These are phyloP conservation scores for Rhynchotus rufescens DNA, from an alignment of 2,797 vertebrate species.

Conservation along the genomic window DNA sequence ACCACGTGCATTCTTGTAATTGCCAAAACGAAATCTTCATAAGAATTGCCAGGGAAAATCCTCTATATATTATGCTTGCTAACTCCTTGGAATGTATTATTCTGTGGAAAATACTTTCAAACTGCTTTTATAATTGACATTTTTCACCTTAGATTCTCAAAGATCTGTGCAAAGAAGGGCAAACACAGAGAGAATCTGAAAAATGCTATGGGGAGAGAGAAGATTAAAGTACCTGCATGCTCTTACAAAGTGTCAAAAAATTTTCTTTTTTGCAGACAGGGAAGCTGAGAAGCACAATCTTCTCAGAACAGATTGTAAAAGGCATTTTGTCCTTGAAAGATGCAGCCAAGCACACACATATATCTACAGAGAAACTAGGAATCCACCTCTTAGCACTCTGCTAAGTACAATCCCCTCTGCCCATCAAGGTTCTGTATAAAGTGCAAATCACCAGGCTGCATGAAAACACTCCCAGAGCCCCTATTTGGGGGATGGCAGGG, in stretches of 20 bases:
- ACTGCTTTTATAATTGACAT: background rate
- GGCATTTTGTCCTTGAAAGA: background rate
- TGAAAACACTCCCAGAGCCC: background rate
- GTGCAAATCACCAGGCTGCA: background rate
- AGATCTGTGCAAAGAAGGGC: background rate
- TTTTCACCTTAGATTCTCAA: background rate
- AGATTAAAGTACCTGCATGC: background rate
- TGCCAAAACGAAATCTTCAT: background rate
- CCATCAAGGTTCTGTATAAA: background rate
- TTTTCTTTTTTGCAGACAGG: background rate
- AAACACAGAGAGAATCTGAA: background rate
- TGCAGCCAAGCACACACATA: accelerated
- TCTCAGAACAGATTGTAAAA: background rate
- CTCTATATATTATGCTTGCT: background rate
- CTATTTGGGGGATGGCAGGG: background rate
- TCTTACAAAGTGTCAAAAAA: background rate
- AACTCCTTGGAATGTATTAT: background rate
- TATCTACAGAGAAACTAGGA: background rate
- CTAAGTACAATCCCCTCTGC: background rate
- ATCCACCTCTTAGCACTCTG: background rate
- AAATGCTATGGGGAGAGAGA: background rate
- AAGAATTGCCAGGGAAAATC: background rate
- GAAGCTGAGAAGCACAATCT: background rate
- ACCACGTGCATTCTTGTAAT: slow-evolving; percentile 2
- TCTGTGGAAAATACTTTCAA: background rate